Conservation (phyloP, 2,888 invertebrate species). For the Eristalis tenax region DNA sequence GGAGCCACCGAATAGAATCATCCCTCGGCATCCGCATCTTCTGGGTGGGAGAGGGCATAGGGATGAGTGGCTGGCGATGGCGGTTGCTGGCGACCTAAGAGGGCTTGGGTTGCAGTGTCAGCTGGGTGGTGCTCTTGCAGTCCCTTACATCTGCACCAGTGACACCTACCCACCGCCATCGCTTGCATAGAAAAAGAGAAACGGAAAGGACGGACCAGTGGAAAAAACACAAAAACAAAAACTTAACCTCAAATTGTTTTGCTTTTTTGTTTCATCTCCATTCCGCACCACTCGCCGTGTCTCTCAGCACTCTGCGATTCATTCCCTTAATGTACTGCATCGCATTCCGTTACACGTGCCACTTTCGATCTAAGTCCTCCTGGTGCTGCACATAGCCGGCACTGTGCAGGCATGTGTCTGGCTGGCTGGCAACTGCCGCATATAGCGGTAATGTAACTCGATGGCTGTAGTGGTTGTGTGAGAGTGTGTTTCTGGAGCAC, state of each 20-base stretch:
- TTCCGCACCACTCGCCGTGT: background rate
- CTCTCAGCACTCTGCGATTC: slow-evolving; percentile 47
- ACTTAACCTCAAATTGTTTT: slow-evolving; percentile 26
- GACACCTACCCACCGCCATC: slow-evolving; percentile 35
- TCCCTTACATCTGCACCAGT: slow-evolving; percentile 15
- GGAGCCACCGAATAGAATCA: slow-evolving; percentile 16
- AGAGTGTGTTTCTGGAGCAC: slow-evolving; percentile 47
- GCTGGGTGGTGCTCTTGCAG: slow-evolving; percentile 19
- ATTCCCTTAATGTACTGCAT: slow-evolving; percentile 71
- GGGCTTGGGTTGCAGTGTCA: slow-evolving; percentile 34
- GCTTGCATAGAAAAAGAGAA: slow-evolving; percentile 15
- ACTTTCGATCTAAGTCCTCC: slow-evolving; percentile 30
- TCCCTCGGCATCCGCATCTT: background rate
- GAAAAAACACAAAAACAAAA: slow-evolving; percentile 39
- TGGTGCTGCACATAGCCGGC: background rate
- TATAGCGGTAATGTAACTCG: slow-evolving; percentile 52
- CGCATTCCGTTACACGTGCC: slow-evolving; percentile 70
- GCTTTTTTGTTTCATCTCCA: background rate
- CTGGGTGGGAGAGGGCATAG: background rate
- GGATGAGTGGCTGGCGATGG: background rate
- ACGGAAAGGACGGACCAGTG: background rate
- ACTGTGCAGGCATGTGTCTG: slow-evolving; percentile 31
- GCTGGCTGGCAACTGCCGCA: slow-evolving; percentile 64
- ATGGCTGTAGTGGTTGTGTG: background rate
- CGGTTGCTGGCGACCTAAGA: slow-evolving; percentile 54